Conservation (phyloP, 2,113 vertebrate species). For the Ochotona curzoniae region DNA sequence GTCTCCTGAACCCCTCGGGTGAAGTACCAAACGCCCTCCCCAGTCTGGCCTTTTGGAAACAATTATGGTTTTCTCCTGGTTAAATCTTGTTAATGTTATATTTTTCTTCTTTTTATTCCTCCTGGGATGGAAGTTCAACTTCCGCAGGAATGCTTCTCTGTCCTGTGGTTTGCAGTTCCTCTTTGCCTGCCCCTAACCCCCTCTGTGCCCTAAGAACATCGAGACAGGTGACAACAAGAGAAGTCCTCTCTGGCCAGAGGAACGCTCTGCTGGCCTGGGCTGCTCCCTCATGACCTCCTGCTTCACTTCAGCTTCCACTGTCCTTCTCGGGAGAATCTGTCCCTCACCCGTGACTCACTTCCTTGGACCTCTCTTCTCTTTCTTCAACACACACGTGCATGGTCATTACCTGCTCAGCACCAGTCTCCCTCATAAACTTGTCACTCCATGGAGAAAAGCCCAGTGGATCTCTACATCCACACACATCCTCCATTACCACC, state of each 20-base stretch:
- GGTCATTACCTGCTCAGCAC: fast-evolving
- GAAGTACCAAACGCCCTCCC: no score
- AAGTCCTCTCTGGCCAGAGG: fast-evolving
- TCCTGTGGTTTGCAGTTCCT: background rate
- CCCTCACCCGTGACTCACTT: background rate
- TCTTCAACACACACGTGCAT: background rate
- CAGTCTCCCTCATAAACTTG: background rate
- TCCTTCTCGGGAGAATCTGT: background rate
- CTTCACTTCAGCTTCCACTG: no score
- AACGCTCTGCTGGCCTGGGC: background rate
- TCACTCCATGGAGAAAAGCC: background rate
- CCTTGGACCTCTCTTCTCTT: no score
- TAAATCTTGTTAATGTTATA: background rate
- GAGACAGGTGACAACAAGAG: fast-evolving
- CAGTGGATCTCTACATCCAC: background rate
- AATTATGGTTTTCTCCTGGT: background rate
- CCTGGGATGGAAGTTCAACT: background rate
- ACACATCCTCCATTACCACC: background rate
- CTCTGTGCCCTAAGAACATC: background rate
- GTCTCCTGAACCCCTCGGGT: no score
- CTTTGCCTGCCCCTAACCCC: background rate
- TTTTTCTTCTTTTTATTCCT: background rate
- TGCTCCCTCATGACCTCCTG: background rate
- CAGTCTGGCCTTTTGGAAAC: background rate
- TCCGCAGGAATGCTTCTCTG: background rate